Conservation (phyloP, 2,888 invertebrate genomes). For the Nemoura dubitans region DNA sequence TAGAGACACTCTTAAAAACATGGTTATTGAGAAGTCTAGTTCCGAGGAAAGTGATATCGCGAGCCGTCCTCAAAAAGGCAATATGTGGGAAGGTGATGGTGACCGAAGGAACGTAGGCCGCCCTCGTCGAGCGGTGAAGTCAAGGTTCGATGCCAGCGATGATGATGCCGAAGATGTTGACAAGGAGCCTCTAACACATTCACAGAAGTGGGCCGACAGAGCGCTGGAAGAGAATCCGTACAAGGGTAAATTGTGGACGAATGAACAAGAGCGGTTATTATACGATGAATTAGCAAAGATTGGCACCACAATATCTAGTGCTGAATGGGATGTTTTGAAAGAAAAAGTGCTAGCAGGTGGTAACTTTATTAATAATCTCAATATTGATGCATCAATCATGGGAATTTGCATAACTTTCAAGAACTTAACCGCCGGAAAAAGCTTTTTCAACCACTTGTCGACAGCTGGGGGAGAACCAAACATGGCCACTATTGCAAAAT, state of each 20-base stretch:
- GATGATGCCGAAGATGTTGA: neutral
- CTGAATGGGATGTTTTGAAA: conserved; percentile 61
- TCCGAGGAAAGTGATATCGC: neutral
- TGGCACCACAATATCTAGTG: conserved; percentile 29
- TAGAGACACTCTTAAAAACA: neutral
- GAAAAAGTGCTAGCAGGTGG: conserved; percentile 59
- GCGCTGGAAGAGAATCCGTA: neutral
- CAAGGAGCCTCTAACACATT: neutral
- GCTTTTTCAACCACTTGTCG: conserved; percentile 68
- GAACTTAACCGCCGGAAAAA: conserved; percentile 64
- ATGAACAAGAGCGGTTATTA: conserved; percentile 19
- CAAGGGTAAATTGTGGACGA: conserved; percentile 14
- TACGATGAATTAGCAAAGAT: conserved; percentile 14
- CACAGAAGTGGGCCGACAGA: neutral
- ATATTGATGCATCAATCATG: conserved; percentile 70
- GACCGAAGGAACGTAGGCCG: neutral
- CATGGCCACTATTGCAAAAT: conserved; percentile 67
- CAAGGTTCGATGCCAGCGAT: neutral
- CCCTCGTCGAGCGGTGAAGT: neutral
- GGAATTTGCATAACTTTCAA: conserved; percentile 62
- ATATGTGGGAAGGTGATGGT: neutral
- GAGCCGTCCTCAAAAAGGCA: neutral
- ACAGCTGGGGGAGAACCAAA: conserved; percentile 63
- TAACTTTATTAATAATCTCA: conserved; percentile 62
- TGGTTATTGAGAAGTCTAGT: neutral